These are phyloP conservation scores for Yponomeuta plumbellus DNA, from an alignment of 2,888 invertebrate species.

Conservation along the genomic window DNA sequence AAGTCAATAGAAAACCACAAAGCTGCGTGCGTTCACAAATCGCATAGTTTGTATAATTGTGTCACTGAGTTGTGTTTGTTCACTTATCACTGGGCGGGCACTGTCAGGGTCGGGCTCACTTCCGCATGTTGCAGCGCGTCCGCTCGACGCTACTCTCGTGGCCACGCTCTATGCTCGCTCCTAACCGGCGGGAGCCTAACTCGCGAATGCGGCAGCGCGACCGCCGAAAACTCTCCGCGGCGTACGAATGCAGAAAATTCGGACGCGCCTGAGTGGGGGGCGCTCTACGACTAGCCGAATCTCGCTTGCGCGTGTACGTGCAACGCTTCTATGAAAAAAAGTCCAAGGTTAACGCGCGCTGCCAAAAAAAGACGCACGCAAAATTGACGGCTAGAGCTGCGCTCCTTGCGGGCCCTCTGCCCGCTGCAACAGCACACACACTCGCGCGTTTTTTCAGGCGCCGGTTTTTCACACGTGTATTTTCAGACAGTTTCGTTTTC, in stretches of 20 bases:
- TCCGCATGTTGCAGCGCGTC: conserved; percentile 70
- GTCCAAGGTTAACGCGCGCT: conserved; percentile 75
- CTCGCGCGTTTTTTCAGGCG: conserved; percentile 29
- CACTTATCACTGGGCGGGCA: conserved; percentile 49
- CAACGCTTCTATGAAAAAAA: conserved; percentile 74
- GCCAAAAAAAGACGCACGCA: conserved; percentile 77
- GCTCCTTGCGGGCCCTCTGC: conserved; percentile 52
- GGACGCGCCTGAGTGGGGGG: conserved; percentile 71
- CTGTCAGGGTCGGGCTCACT: conserved; percentile 49
- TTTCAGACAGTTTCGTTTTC: not conserved
- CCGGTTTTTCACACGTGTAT: conserved; percentile 17
- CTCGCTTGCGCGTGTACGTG: conserved; percentile 72
- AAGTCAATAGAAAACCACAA: conserved; percentile 59
- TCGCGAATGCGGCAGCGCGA: conserved; percentile 60
- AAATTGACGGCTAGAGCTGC: conserved; percentile 70
- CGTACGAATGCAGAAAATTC: conserved; percentile 74
- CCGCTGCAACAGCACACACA: conserved; percentile 52
- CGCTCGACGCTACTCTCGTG: conserved; percentile 37
- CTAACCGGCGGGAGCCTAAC: conserved; percentile 65
- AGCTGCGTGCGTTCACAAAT: conserved; percentile 57
- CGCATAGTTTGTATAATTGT: conserved; percentile 55
- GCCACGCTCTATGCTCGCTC: conserved; percentile 42
- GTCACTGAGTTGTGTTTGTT: conserved; percentile 53
- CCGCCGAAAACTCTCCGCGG: conserved; percentile 73
- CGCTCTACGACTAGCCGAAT: conserved; percentile 73